Evolutionary conservation across 2,888 invertebrate genomes (phyloP).

Genomic region (Timema cristinae): DNA sequence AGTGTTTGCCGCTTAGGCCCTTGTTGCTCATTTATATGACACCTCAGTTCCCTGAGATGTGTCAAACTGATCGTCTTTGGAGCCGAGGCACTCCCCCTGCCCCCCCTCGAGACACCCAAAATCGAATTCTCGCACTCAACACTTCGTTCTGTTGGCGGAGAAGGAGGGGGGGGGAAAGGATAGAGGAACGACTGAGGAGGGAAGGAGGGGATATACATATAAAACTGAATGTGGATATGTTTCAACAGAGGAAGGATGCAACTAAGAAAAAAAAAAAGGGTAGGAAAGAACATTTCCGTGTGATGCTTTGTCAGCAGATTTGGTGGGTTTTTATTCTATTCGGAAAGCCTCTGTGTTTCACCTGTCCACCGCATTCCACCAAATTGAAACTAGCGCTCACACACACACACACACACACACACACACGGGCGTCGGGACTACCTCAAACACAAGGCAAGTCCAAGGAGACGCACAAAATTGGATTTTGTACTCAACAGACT

Average conservation of each 20-base stretch:
- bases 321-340: constrained; percentile 17
- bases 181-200: not conserved
- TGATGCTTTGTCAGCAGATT: constrained; percentile 29
- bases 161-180: not conserved
- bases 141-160: constrained; percentile 5
- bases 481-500: constrained; percentile 28
- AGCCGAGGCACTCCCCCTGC: not conserved
- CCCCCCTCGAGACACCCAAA: constrained; percentile 21
- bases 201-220: not conserved
- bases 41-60: not conserved
- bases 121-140: constrained; percentile 30
- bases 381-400: constrained; percentile 28
- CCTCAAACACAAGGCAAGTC: not conserved
- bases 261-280: not conserved
- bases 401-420: not conserved
- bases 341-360: constrained; percentile 19
- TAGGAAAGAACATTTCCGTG: constrained; percentile 19
- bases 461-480: constrained; percentile 30
- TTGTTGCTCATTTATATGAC: too few relatives aligned
- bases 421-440: constrained; percentile 14
- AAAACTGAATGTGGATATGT: not conserved
- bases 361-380: constrained; percentile 28
- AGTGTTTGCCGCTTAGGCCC: too few relatives aligned
- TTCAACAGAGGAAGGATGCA: too few relatives aligned
- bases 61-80: constrained; percentile 12